These are phyloP conservation scores for Allolobophora icterica DNA, from an alignment of 2,888 invertebrate species.

Conservation along the genomic window DNA sequence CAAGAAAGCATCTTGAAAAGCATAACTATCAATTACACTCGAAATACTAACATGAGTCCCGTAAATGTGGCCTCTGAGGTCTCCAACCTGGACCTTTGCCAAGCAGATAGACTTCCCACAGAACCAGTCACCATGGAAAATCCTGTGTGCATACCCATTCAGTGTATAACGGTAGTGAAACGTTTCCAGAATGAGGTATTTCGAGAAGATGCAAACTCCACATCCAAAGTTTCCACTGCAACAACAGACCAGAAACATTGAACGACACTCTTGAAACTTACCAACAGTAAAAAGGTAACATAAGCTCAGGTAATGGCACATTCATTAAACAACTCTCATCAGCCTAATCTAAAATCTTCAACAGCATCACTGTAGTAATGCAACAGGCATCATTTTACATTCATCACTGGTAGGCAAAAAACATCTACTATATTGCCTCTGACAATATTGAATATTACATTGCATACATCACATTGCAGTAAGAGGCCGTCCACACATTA, in stretches of 20 bases:
- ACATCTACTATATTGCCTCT: too few species aligned
- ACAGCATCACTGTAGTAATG: too few species aligned
- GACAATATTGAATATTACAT: too few species aligned
- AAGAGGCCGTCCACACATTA: too few species aligned
- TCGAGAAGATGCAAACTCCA: slow-evolving; percentile 64
- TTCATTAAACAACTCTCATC: too few species aligned
- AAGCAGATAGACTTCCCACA: slow-evolving; percentile 82
- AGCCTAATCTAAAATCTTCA: too few species aligned
- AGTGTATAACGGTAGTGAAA: slow-evolving; percentile 91
- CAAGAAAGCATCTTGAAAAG: background rate
- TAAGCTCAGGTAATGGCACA: too few species aligned
- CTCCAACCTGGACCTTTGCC: slow-evolving; percentile 57
- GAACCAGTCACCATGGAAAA: slow-evolving; percentile 98
- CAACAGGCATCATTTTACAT: too few species aligned
- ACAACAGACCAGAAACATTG: background rate
- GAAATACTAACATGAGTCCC: slow-evolving; percentile 83
- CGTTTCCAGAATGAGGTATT: slow-evolving; percentile 72
- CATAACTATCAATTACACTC: background rate
- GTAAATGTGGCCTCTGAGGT: slow-evolving; percentile 80
- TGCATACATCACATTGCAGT: too few species aligned
- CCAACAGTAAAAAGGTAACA: too few species aligned
- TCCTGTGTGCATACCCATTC: slow-evolving; percentile 95
- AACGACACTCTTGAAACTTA: background rate
- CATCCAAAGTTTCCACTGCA: slow-evolving; percentile 63
- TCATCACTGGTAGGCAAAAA: too few species aligned